These are phyloP conservation scores for Hippocampus abdominalis DNA, from an alignment of 2,113 vertebrate species.

Conservation along the genomic window DNA sequence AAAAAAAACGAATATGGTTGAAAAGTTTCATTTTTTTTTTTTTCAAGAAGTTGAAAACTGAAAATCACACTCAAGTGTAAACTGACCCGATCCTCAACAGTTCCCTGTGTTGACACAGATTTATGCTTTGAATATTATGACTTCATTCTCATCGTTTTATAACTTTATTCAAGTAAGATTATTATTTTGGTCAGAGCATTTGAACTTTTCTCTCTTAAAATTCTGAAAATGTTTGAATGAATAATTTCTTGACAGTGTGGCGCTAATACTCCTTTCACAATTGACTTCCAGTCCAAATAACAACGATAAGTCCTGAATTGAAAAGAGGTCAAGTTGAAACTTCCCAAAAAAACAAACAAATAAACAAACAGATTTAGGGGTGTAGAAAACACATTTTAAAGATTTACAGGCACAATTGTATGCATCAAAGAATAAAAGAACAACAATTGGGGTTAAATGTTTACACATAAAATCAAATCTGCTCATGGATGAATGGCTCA, in stretches of 20 bases:
- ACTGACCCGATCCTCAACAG: too few relatives aligned
- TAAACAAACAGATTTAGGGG: slow-evolving; percentile 5
- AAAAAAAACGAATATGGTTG: too few relatives aligned
- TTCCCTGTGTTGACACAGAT: too few relatives aligned
- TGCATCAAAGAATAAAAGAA: slow-evolving; percentile 41
- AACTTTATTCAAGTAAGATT: neutral
- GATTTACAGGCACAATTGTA: slow-evolving; percentile 62
- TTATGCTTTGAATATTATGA: too few relatives aligned
- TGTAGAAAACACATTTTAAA: slow-evolving; percentile 37
- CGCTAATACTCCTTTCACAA: neutral
- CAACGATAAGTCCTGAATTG: slow-evolving; percentile 21
- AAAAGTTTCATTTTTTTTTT: too few relatives aligned
- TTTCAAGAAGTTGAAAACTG: too few relatives aligned
- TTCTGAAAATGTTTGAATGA: neutral
- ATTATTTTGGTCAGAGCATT: neutral
- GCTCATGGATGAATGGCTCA: neutral
- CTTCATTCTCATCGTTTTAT: too few relatives aligned
- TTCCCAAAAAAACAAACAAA: slow-evolving; percentile 20
- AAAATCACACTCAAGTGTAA: too few relatives aligned
- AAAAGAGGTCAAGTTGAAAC: slow-evolving; percentile 31
- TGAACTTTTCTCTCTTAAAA: neutral
- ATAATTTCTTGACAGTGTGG: neutral
- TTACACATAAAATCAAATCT: slow-evolving; percentile 59
- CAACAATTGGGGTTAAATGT: slow-evolving; percentile 51
- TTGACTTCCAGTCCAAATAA: neutral